Conservation (phyloP, 1,140 invertebrate species). For the Rhopalosiphum maidis region DNA sequence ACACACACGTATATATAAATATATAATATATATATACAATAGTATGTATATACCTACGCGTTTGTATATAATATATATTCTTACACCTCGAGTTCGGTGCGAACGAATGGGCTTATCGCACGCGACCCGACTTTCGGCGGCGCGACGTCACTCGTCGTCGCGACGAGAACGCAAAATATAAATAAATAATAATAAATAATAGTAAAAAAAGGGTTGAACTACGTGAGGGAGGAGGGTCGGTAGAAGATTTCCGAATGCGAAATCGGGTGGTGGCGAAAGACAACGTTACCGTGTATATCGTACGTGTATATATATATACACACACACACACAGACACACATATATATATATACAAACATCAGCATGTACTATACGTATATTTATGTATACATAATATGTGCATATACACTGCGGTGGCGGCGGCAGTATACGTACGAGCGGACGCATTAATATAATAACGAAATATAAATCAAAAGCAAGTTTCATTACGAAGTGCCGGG, state of each 20-base stretch:
- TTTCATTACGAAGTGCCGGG: slow-evolving; percentile 58
- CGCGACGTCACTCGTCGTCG: neutral
- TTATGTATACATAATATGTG: neutral
- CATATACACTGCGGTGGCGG: neutral
- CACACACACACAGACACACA: neutral
- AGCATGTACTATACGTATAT: neutral
- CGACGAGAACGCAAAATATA: neutral
- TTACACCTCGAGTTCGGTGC: neutral
- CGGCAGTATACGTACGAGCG: slow-evolving; percentile 50
- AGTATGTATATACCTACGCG: no score
- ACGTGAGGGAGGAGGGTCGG: neutral
- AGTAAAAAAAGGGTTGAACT: neutral
- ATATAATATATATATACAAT: neutral
- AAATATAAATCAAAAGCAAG: slow-evolving; percentile 58
- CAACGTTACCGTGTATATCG: neutral
- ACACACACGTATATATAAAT: neutral
- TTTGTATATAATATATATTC: neutral
- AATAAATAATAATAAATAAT: slow-evolving; percentile 8
- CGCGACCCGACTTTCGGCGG: slow-evolving; percentile 32
- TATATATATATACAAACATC: neutral
- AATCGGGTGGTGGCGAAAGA: neutral
- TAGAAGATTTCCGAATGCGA: slow-evolving; percentile 33
- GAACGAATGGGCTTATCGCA: slow-evolving; percentile 34
- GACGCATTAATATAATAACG: slow-evolving; percentile 58
- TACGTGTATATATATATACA: neutral